Evolutionary conservation across 30 jellyfish, hydroid and myxozoan species (phyloP).

Genomic region (Aurelia aurita): DNA sequence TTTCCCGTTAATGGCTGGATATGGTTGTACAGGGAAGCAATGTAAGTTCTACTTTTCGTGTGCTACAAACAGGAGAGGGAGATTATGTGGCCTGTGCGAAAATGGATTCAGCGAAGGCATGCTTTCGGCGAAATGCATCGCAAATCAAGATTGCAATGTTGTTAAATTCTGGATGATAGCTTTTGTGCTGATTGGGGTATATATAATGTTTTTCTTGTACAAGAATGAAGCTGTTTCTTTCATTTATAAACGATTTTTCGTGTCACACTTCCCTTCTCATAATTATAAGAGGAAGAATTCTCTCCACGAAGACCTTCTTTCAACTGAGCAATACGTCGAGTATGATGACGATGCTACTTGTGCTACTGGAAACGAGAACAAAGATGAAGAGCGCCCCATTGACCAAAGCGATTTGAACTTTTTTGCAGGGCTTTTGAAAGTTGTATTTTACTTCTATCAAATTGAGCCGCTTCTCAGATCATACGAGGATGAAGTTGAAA

Average conservation of each 20-base stretch:
- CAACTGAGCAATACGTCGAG: neutral
- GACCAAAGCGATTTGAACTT: neutral
- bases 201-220: conserved; percentile 6
- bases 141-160: conserved; percentile 2
- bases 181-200: neutral
- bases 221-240: neutral
- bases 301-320: neutral
- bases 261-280: neutral
- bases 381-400: neutral
- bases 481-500: neutral
- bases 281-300: too few relatives aligned
- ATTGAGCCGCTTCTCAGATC: conserved; percentile 8
- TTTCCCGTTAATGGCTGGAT: conserved; percentile 11
- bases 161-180: conserved; percentile 10
- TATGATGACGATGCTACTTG: neutral
- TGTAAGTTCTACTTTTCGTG: conserved; percentile 1
- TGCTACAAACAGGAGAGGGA: conserved; percentile 24
- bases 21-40: conserved; percentile 8
- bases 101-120: conserved; percentile 18
- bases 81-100: conserved; percentile 13
- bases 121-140: conserved; percentile 15
- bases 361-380: neutral
- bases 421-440: neutral
- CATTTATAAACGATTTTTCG: neutral
- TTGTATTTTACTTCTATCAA: conserved; percentile 22